A percentile compares a stretch with the other conserved stretches of the same genome.
These are phyloP conservation scores for Phataginus tricuspis DNA, from an alignment of 2,797 vertebrate genomes.

Conservation along the genomic window DNA sequence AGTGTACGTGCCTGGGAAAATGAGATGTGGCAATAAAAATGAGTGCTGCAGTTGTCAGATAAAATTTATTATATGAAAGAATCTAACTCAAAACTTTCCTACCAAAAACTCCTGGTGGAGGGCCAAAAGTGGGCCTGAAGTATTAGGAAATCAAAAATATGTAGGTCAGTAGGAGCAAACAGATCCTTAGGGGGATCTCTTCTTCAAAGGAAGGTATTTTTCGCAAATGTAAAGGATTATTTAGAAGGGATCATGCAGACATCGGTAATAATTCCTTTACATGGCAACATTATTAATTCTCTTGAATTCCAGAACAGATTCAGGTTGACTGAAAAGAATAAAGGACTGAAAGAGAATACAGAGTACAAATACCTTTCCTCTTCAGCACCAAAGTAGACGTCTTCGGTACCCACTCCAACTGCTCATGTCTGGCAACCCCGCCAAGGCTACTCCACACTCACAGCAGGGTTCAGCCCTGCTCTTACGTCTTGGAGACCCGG, in stretches of 20 bases:
- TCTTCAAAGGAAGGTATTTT: constrained; percentile 81
- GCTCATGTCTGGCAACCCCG: too few relatives aligned
- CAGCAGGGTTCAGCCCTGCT: not conserved
- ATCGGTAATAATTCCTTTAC: constrained; percentile 43
- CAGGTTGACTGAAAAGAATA: constrained; percentile 48
- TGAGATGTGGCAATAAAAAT: constrained; percentile 80
- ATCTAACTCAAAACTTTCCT: constrained; percentile 82
- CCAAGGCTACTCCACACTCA: not conserved
- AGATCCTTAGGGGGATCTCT: constrained; percentile 73
- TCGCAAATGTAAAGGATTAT: constrained; percentile 70
- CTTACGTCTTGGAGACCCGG: not conserved
- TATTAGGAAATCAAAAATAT: constrained; percentile 83
- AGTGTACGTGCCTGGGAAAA: constrained; percentile 76
- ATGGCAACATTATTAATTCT: constrained; percentile 58
- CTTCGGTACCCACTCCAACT: not conserved
- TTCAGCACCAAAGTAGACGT: not conserved
- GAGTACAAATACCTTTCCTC: not conserved
- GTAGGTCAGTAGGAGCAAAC: constrained; percentile 76
- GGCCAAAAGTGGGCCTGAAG: constrained; percentile 81
- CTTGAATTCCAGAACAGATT: constrained; percentile 57
- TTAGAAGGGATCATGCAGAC: constrained; percentile 29
- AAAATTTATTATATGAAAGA: constrained; percentile 84
- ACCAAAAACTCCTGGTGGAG: constrained; percentile 80
- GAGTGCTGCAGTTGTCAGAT: constrained; percentile 80
- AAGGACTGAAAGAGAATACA: not conserved